phyloP scores from a whole-genome alignment of 2,113 vertebrate genomes.

The Serinus canaria region DNA sequence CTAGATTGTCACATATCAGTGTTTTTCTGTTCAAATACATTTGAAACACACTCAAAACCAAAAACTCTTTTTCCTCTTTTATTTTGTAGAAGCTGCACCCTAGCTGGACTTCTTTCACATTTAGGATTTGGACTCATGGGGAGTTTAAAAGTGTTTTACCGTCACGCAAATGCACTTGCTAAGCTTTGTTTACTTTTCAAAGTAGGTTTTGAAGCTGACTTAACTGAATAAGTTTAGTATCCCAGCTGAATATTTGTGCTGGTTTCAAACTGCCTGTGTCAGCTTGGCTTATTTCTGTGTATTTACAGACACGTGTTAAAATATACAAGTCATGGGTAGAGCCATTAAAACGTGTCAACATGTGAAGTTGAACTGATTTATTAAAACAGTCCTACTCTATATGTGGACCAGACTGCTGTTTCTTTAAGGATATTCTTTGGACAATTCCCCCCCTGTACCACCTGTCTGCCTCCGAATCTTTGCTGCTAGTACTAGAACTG shows the following conservation, averaged over 20 bases:
- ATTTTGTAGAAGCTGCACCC: not conserved
- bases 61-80: not conserved
- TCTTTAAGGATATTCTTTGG: not conserved
- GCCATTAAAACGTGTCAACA: constrained; percentile 23
- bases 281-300: constrained; percentile 30
- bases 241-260: not conserved
- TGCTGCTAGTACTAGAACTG: not conserved
- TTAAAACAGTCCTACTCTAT: not conserved
- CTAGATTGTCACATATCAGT: accelerated
- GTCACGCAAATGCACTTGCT: not conserved
- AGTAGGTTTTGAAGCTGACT: not conserved
- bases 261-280: constrained; percentile 12
- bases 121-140: not conserved
- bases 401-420: not conserved
- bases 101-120: not conserved
- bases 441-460: not conserved
- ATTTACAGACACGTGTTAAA: constrained; percentile 27
- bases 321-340: constrained; percentile 36
- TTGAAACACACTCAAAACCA: not conserved
- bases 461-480: not conserved
- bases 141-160: not conserved
- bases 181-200: not conserved
- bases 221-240: not conserved
- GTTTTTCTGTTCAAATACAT: not conserved
- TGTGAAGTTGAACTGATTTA: not conserved